Conservation (phyloP, 64 coral and sea anemone species). For the Porites australiensis region DNA sequence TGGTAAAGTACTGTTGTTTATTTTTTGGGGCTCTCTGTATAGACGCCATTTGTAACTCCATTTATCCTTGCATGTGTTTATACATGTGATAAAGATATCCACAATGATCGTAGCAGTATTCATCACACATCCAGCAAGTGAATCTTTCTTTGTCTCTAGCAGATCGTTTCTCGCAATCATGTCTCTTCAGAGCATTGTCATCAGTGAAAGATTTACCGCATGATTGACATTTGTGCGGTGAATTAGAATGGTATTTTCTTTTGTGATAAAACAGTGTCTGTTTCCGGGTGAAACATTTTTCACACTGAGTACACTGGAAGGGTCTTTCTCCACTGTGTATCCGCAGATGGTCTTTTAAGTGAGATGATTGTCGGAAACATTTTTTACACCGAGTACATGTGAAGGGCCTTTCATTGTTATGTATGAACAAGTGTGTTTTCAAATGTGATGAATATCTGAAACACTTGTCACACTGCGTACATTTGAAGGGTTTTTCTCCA, state of each 20-base stretch:
- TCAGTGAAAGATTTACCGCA: neutral
- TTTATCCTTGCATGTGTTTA: neutral
- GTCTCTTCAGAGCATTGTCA: neutral
- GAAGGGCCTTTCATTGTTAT: neutral
- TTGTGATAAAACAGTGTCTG: neutral
- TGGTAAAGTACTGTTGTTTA: no score
- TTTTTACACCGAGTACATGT: neutral
- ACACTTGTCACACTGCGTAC: no score
- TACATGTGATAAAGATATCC: slow-evolving; percentile 8
- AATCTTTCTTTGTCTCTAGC: neutral
- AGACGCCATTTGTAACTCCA: no score
- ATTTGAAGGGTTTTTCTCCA: no score
- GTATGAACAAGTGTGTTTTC: neutral
- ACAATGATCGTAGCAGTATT: neutral
- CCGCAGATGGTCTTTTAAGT: neutral
- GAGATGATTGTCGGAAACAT: neutral
- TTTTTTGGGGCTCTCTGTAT: no score
- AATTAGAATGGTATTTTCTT: neutral
- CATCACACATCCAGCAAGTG: neutral
- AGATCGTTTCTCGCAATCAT: neutral
- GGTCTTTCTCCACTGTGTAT: neutral
- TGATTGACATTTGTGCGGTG: neutral
- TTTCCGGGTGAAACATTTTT: neutral
- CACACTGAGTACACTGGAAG: neutral
- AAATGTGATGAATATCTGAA: no score